Conservation (phyloP, 2,888 invertebrate genomes). For the Agonopterix heracliana region DNA sequence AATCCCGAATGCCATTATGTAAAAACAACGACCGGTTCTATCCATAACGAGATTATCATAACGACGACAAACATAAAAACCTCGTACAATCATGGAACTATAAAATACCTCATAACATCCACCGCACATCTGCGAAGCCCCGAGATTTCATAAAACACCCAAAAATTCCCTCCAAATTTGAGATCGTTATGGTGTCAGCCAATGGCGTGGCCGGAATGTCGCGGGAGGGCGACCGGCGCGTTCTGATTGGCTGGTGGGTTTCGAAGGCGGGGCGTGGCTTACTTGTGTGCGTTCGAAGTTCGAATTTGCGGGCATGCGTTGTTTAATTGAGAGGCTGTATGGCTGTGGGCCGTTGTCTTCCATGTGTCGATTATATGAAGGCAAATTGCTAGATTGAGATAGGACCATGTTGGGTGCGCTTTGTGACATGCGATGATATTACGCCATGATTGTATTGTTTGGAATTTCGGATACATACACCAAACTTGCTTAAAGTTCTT, state of each 20-base stretch:
- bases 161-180: slow-evolving; percentile 62
- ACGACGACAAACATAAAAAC: slow-evolving; percentile 53
- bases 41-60: slow-evolving; percentile 70
- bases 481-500: no score
- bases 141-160: slow-evolving; percentile 65
- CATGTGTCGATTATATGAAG: slow-evolving; percentile 29
- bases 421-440: neutral
- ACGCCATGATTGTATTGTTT: neutral
- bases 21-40: slow-evolving; percentile 49
- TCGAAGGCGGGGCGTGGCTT: slow-evolving; percentile 46
- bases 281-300: slow-evolving; percentile 41
- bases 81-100: slow-evolving; percentile 46
- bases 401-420: neutral
- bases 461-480: no score
- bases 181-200: slow-evolving; percentile 57
- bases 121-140: slow-evolving; percentile 33
- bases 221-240: slow-evolving; percentile 52
- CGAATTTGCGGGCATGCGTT: slow-evolving; percentile 36
- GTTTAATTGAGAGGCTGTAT: slow-evolving; percentile 48
- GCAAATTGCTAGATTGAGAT: slow-evolving; percentile 30
- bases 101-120: slow-evolving; percentile 49
- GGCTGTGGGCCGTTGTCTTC: slow-evolving; percentile 18
- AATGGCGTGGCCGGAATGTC: slow-evolving; percentile 42
- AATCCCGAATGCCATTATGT: slow-evolving; percentile 45
- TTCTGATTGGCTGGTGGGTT: slow-evolving; percentile 48